These are phyloP conservation scores for Hypomesus transpacificus DNA, from an alignment of 2,113 vertebrate species.

Conservation along the genomic window DNA sequence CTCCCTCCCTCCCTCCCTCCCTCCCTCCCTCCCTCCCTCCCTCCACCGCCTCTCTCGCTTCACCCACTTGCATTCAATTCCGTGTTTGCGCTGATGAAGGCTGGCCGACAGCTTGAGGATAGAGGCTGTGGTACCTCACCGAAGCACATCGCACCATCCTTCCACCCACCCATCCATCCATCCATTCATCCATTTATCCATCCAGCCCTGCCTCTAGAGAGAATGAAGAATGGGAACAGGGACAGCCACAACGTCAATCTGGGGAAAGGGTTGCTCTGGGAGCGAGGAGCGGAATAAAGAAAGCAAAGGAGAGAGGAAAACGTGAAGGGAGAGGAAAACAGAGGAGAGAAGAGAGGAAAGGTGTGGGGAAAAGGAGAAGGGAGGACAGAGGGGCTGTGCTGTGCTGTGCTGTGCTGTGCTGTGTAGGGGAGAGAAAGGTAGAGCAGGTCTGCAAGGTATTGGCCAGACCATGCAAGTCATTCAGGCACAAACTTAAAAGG, in stretches of 20 bases:
- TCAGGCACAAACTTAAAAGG: conserved; percentile 49
- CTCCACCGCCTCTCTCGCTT: background rate
- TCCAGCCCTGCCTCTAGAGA: conserved; percentile 21
- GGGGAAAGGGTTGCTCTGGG: conserved; percentile 14
- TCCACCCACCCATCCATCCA: background rate
- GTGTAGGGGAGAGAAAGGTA: background rate
- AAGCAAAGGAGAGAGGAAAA: background rate
- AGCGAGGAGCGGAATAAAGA: background rate
- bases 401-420: conserved; percentile 8
- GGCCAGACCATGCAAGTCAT: conserved; percentile 41
- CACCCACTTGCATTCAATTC: conserved; percentile 7
- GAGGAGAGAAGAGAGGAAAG: background rate
- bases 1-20: background rate
- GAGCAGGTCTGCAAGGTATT: conserved; percentile 47
- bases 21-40: background rate
- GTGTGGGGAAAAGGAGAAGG: conserved; percentile 4
- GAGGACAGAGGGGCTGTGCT: conserved; percentile 24
- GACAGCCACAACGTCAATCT: background rate
- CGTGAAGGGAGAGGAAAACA: background rate
- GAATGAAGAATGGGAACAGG: conserved; percentile 32
- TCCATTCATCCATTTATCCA: background rate
- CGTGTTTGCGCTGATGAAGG: conserved; percentile 20
- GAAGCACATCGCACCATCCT: conserved; percentile 30
- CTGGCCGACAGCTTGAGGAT: background rate
- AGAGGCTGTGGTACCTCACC: conserved; percentile 39